Evolutionary conservation across 2,888 invertebrate genomes (phyloP), one percentile per base, ranked within the genome.

Genomic region (Drosophila borealis): DNA sequence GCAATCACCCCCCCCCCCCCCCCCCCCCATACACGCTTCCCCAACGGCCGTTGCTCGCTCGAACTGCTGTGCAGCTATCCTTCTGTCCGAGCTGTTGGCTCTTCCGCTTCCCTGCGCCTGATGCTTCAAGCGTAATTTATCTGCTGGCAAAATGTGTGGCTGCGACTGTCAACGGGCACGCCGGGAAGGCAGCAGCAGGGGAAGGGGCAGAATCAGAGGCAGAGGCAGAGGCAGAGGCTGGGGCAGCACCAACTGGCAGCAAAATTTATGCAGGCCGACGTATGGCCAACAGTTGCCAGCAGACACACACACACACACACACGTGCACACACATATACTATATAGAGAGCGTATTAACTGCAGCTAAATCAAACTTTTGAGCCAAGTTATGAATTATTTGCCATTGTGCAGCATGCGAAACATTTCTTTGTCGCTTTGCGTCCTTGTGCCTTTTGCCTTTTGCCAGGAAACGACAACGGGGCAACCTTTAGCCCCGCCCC

Each of bases 381-480:
- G 80, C 84, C 81, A 78, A 87, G 87, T 80, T 87, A 84, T 84
- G 87, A 87, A 84, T 84, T 84, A 84, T 87, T 87, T 87, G 84
- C 68, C 81, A 81, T 83, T 87, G 87, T 83, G 81, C 85, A 82
- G 85, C 71, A 77, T 64, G 81, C 77, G 84, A 81, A 79, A 81
- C 84, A 77, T 81, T 84, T 79, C 84, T 79, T 84, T 84, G 84
- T 69, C 73, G 69, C 61, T 69, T 67, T 74, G 74, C 65, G 74
- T 66, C 61, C 62, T 71, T 59, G 70, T 14, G 53, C 4, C 36
- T 36, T 36, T 13, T 13, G 13, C 49, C 46, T 39, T 60, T 55
- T 37, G 33, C 41, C 68, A 72, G 72, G 74, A 73, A 73, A 63
- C 57, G 45, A 45, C 42, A 64, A 64, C 51, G 63, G 48, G 41